Base-by-base conservation (phyloP, 2,888 invertebrate genomes). In the Ischnura elegans region DNA sequence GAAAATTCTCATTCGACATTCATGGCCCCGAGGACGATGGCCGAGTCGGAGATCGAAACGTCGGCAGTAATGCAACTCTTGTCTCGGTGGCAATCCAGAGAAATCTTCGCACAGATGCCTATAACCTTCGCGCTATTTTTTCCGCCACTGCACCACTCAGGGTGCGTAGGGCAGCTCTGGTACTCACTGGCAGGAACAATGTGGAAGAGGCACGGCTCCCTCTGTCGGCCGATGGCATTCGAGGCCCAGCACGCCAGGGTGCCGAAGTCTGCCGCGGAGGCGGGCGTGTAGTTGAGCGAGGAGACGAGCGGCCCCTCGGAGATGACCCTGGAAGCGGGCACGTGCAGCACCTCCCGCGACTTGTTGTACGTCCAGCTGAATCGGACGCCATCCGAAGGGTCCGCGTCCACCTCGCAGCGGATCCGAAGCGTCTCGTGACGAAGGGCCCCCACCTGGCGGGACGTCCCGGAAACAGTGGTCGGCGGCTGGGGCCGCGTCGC, bases 321-420 rank as follows among this genome's bases (percentile, higher is more conserved):
- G 95, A 96, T 95, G 96, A 97, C 96, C 96, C 97, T 96, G 95
- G 97, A 96, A 95, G 97, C 97, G 95, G 96, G 96, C 94, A 98
- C 97, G 94, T 98, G 98, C 94, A 97, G 96, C 93, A 98, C 98
- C 95, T 98, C 97, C 86, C 96, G 96, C 55, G 98, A 98, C 47
- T 97, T 98, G 95, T 98, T 98, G 95, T 98, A 98, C 21, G 98
- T 98, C 98, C 98, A 98, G 95, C 98, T 98, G 96, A 98, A 98
- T 95, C 97, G 97, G 66, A 98, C 96, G 0, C 97, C 97, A 93
- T 97, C 97, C 36, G 97, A 96, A 0, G 98, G 98, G 87, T 98
- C 97, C 0, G 98, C 98, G 94, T 98, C 97, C 93, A 99, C 98
- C 94, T 98, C 98, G 95, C 99, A 98, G 93, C 97, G 97, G 16